These are phyloP conservation scores for Lasioglossum calceatum DNA, from an alignment of 2,888 invertebrate genomes.

Conservation along the genomic window DNA sequence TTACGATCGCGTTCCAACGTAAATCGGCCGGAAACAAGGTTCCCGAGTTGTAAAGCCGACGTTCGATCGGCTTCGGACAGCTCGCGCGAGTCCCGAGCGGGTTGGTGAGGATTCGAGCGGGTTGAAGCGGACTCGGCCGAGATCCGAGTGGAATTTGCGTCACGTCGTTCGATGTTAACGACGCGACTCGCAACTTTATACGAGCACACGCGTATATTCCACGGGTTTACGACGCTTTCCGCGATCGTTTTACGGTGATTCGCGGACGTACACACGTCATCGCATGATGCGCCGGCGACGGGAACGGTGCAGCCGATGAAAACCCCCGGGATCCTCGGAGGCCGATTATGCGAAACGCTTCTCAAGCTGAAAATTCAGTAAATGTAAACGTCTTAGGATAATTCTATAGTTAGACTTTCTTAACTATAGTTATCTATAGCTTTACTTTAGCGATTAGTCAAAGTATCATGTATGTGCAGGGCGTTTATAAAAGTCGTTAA, in stretches of 20 bases:
- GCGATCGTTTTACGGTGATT: conserved; percentile 44
- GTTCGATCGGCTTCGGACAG: neutral
- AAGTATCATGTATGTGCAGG: too few species aligned
- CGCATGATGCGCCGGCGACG: too few species aligned
- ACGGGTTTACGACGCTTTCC: conserved; percentile 56
- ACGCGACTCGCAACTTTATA: conserved; percentile 45
- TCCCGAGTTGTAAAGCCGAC: neutral
- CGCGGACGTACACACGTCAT: conserved; percentile 3
- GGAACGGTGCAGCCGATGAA: neutral
- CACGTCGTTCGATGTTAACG: conserved; percentile 54
- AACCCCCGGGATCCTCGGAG: neutral
- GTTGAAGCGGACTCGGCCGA: neutral
- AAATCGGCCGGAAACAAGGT: conserved; percentile 7
- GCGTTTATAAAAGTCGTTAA: too few species aligned
- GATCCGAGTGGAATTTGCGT: conserved; percentile 44
- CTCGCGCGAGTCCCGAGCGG: neutral
- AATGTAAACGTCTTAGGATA: too few species aligned
- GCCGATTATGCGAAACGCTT: neutral
- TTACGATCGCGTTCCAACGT: conserved; percentile 25
- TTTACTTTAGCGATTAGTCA: too few species aligned
- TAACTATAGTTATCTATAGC: too few species aligned
- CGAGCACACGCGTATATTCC: conserved; percentile 41
- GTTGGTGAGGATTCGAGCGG: neutral
- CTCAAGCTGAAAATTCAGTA: neutral
- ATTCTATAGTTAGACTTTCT: too few species aligned